Base-by-base conservation (phyloP, 2,113 vertebrate genomes). In the Rhinogobius similis region DNA sequence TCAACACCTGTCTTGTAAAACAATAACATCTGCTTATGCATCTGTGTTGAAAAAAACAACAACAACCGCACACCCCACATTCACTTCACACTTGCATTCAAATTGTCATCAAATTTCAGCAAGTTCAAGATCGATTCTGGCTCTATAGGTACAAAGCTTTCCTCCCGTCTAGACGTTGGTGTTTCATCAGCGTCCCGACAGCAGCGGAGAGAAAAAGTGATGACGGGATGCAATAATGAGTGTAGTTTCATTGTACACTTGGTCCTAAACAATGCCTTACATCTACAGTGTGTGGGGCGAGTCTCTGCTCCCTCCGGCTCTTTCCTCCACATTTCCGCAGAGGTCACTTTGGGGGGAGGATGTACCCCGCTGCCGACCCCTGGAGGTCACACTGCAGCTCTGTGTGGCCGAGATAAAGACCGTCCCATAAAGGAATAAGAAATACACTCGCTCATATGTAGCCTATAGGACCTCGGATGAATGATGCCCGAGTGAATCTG, bases 331-430 rank as follows among this genome's bases (percentile, higher is more conserved):
- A 75, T 72, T 75, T 79, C 36, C 62, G 76, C 79, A 81, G 67
- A 88, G 90, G 89, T 92, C 92, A 90, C 20, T 68, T 70, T 72
- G 84, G 84, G 29, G 87, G 86, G 86, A 86, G 80, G 76, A 70
- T 53, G 39, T 63, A 50, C 62, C 41, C 59, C 70, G 56, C 65
- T 32, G 69, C 67, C 86, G 83, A 88, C 85, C 89, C 86, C 55
- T 27, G 5, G 58, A 72, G 91, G 89, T 89, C 89, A 88, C 43
- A 6, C 52, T 65, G 73, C 64, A 87, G 83, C 89, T 72, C 89
- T 93, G 91, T 68, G 50, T 70, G 87, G 85, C 72, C 75, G 72
- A 86, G 93, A 93, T 92, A 90, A 23, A 76, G 65, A 73, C 66
- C 74, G 77, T 76, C 41, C 78, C 55, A 79, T 82, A 75, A 83